phyloP scores from a whole-genome alignment of 2,113 vertebrate species.

The Origma solitaria region DNA sequence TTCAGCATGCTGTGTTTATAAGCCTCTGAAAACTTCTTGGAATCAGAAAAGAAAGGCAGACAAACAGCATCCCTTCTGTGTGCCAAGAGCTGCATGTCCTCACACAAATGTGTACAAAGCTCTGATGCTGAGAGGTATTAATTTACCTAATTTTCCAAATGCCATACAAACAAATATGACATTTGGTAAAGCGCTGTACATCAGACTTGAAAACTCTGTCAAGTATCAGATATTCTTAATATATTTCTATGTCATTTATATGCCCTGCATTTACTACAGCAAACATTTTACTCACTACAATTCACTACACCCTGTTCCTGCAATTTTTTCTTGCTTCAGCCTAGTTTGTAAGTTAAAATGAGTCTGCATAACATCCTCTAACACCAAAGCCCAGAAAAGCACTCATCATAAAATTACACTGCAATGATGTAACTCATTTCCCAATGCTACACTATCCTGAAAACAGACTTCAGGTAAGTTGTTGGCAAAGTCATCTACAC shows the following conservation, averaged over 20 bases:
- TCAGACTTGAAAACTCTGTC: background rate
- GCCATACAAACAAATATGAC: background rate
- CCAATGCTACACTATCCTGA: background rate
- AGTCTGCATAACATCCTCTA: conserved; percentile 20
- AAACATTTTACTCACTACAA: background rate
- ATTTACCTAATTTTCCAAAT: background rate
- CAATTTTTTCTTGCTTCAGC: background rate
- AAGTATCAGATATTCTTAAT: background rate
- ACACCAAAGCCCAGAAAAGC: conserved; percentile 8
- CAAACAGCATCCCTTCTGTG: background rate
- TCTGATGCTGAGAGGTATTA: background rate
- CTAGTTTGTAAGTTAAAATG: conserved; percentile 25
- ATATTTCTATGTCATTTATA: background rate
- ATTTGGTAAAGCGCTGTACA: background rate
- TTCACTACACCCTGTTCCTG: background rate
- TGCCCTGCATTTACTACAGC: background rate
- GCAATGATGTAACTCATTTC: conserved; percentile 48
- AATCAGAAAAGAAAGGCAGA: background rate
- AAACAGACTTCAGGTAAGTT: conserved; percentile 4
- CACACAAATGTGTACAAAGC: background rate
- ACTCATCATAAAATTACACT: conserved; percentile 7
- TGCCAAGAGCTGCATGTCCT: background rate
- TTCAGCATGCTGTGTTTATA: background rate
- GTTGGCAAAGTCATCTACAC: conserved; percentile 9
- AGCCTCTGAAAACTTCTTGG: background rate